Evolutionary conservation across 1,140 invertebrate genomes (phyloP).

Genomic region (Nilaparvata lugens): DNA sequence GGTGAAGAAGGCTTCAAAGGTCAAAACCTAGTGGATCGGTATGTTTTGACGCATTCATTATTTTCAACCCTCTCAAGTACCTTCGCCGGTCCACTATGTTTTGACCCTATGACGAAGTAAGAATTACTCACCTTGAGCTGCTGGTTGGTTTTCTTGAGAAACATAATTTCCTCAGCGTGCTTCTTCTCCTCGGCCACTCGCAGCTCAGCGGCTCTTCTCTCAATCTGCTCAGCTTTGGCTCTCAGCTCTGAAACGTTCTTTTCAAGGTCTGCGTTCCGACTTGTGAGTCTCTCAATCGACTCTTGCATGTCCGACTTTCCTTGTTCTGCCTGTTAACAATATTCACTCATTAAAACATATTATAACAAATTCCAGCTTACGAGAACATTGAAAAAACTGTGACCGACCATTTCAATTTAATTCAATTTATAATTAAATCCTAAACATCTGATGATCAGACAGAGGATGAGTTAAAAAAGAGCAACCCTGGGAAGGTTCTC

Average conservation of each 20-base stretch:
- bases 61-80: not conserved
- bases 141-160: slow-evolving; percentile 86
- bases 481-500: too few relatives aligned
- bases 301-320: slow-evolving; percentile 61
- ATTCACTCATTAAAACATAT: too few relatives aligned
- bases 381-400: not conserved
- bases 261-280: slow-evolving; percentile 64
- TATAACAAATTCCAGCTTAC: not conserved
- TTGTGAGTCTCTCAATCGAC: slow-evolving; percentile 48
- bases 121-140: slow-evolving; percentile 68
- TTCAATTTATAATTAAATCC: too few relatives aligned
- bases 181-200: slow-evolving; percentile 80
- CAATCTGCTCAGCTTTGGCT: slow-evolving; percentile 68
- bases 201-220: slow-evolving; percentile 74
- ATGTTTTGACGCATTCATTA: too few relatives aligned
- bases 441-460: too few relatives aligned
- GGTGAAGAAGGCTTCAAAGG: too few relatives aligned
- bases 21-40: too few relatives aligned
- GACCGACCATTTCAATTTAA: too few relatives aligned
- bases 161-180: slow-evolving; percentile 81
- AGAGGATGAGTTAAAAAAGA: too few relatives aligned
- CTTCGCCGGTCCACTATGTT: too few relatives aligned
- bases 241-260: slow-evolving; percentile 71
- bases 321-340: slow-evolving; percentile 45
- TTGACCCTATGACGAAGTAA: not conserved